Evolutionary conservation across 2,113 vertebrate species (phyloP), one percentile per base, ranked within the genome.

Genomic region (Chaetorhynchus papuensis): DNA sequence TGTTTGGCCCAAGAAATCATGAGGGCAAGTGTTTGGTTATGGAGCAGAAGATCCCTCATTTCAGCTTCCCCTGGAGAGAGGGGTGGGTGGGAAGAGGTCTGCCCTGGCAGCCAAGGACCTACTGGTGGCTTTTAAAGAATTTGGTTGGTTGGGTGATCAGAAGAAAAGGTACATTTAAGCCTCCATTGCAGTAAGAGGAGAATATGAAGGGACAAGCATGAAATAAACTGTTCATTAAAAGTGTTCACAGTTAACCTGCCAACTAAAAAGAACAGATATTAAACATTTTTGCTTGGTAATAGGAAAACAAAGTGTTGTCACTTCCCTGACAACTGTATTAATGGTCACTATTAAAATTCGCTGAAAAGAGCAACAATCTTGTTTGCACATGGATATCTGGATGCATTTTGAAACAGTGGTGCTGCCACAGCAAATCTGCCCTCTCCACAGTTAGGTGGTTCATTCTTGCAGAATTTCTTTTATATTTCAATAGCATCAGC

Each of bases 271-370:
- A 71, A 35, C 2, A 52, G 35, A 44, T 33, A 35, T 22, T 63
- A 28, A 75, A 35, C 23, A 28, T 35, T 86, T 93, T 39, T 80
- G 72, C 83, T 60, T 31, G 44, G 70, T 66, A 59, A 47, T 44
- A 28, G 59, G 60, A 61, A 83, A 90, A 81, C 24, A 42, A 93
- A 89, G 69, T 0, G 35, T 45, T 90, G 63, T 41, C 53, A 24
- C 31, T 78, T 75, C 37, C 17, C 27, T 87, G 82, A 76, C 89
- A 90, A 22, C 24, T 78, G 37, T 52, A 61, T 78, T 77, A 79
- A 75, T 35, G 56, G 80, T 60, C 80, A 52, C 74, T 59, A 56
- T 52, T 90, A 78, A 72, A 80, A 87, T 54, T 24, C 9, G 15
- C 59, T 76, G 82, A 47, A 72, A 66, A 41, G 72, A 50, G 63